Evolutionary conservation across 2,888 invertebrate species (phyloP), one percentile per base, ranked within the genome.

Genomic region (Meteorus cinctellus): DNA sequence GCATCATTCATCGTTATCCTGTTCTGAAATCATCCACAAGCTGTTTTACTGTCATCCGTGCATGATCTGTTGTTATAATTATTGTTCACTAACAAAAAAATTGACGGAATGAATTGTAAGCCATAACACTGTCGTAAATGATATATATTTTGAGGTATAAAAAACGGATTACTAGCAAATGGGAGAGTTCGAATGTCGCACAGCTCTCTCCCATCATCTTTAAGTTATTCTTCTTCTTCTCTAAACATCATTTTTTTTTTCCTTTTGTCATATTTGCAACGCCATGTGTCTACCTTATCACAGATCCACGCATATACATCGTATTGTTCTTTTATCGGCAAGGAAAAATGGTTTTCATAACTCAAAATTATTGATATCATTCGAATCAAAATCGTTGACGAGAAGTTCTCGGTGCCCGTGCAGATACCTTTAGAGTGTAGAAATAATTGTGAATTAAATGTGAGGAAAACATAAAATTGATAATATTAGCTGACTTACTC

Each of bases 351-450:
- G 55, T 51, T 65, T 45, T 19, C 14, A 55, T 86, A 91, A 90
- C 86, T 90, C 90, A 82, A 90, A 91, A 80, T 91, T 88, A 72
- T 86, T 89, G 78, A 90, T 84, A 79, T 90, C 90, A 74, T 87
- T 89, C 14, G 88, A 86, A 74, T 90, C 89, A 63, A 90, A 89
- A 76, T 89, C 90, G 72, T 91, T 90, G 34, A 91, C 89, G 10
- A 91, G 85, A 78, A 91, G 83, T 75, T 91, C 89, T 16, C 90
- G 86, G 80, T 90, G 91, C 73, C 90, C 88, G 63, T 89, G 89
- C 77, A 90, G 89, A 81, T 78, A 89, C 82, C 85, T 87, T 70
- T 34, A 74, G 78, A 71, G 29, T 70, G 73, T 29, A 66, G 24
- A 31, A 29, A 62, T 41, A 66, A 27, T 29, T 45, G 60, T 27